Evolutionary conservation across 2,113 vertebrate species (phyloP).

Genomic region (Glaucidium brasilianum): DNA sequence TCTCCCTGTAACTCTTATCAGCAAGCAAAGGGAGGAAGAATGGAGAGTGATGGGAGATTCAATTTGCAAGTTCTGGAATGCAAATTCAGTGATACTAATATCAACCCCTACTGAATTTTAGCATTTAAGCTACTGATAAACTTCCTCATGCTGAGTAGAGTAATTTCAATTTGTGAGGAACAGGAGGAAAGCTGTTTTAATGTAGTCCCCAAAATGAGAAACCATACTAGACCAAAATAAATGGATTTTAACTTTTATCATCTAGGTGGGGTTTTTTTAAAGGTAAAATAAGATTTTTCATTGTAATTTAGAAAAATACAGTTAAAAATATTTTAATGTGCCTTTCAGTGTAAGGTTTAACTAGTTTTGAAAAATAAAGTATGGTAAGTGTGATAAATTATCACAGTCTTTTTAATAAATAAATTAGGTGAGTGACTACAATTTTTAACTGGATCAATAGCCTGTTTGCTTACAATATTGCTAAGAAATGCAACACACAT

Average conservation of each 20-base stretch:
- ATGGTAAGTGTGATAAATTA: background rate
- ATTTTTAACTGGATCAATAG: background rate
- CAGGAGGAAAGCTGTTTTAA: background rate
- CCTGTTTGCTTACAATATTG: background rate
- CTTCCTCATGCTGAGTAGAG: conserved; percentile 20
- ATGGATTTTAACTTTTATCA: conserved; percentile 21
- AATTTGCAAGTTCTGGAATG: conserved; percentile 24
- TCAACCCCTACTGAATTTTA: background rate
- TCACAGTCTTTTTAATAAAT: background rate
- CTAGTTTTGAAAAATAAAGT: background rate
- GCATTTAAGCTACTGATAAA: conserved; percentile 19
- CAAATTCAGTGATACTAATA: background rate
- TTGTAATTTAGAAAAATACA: background rate
- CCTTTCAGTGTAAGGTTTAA: background rate
- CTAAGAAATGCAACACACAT: background rate
- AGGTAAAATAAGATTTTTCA: background rate
- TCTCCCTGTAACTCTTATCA: background rate
- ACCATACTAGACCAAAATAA: background rate
- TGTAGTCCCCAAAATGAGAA: background rate
- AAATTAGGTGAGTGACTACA: background rate
- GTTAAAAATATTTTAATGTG: background rate
- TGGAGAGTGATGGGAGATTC: background rate
- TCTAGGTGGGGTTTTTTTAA: background rate
- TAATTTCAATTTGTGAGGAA: conserved; percentile 34
- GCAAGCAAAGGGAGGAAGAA: background rate